phyloP scores from a whole-genome alignment of 1,140 invertebrate genomes.

The Hyles vespertilio region DNA sequence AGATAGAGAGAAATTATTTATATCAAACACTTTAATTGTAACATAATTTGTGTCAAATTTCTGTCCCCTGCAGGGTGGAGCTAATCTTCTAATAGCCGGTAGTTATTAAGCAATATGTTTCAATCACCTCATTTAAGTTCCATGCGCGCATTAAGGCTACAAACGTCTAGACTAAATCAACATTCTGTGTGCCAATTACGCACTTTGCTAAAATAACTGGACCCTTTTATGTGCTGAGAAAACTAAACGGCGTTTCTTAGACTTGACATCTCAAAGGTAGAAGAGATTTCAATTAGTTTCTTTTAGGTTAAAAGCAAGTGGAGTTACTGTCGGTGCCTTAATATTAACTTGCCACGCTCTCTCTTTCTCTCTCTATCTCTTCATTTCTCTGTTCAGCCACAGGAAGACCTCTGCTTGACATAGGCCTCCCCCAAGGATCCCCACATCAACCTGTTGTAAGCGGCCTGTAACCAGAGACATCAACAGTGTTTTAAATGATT shows the following conservation, averaged over 20 bases:
- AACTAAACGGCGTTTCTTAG: constrained; percentile 1
- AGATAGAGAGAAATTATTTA: no score
- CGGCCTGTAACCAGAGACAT: no score
- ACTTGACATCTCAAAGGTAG: constrained; percentile 3
- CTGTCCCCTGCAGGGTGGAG: not conserved
- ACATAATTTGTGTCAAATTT: constrained; percentile 6
- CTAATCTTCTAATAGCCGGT: constrained; percentile 3
- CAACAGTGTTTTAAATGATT: no score
- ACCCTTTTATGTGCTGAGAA: constrained; percentile 5
- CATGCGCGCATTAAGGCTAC: not conserved
- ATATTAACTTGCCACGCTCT: no score
- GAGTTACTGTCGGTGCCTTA: no score
- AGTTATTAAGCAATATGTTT: constrained; percentile 12
- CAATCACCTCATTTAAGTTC: constrained; percentile 6
- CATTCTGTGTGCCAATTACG: constrained; percentile 22
- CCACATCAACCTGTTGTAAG: no score
- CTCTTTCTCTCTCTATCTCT: no score
- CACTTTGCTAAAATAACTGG: constrained; percentile 15
- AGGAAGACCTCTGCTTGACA: no score
- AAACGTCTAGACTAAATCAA: constrained; percentile 7
- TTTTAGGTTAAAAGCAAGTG: not conserved
- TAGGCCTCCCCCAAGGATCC: no score
- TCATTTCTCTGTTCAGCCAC: no score
- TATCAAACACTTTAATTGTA: no score
- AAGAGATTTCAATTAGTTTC: not conserved